These are phyloP conservation scores for Acanthosepion esculentum DNA, from an alignment of 2,888 invertebrate species.

Conservation along the genomic window DNA sequence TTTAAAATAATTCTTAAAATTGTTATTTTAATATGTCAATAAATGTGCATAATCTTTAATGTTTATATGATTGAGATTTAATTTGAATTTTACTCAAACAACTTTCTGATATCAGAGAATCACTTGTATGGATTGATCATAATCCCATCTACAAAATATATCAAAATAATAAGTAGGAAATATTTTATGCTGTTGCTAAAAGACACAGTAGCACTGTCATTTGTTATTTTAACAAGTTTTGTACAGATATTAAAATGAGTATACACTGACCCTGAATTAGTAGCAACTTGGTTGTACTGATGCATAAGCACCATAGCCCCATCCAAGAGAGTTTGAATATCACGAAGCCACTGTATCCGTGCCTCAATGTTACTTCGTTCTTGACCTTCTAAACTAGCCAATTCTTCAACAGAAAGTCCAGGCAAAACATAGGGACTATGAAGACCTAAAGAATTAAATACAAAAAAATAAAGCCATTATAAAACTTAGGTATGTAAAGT, in stretches of 20 bases:
- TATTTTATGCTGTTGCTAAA: too few species aligned
- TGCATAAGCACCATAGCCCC: constrained; percentile 95
- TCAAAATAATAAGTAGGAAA: too few species aligned
- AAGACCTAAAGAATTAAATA: constrained; percentile 56
- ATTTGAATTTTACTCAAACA: too few species aligned
- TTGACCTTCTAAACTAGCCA: constrained; percentile 90
- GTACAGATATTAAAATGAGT: neutral
- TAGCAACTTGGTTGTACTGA: constrained; percentile 81
- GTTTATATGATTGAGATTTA: too few species aligned
- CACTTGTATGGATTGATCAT: too few species aligned
- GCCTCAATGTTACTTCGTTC: constrained; percentile 92
- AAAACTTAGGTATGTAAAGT: neutral
- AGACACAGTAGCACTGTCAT: too few species aligned
- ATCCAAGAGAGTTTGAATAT: constrained; percentile 92
- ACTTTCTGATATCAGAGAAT: too few species aligned
- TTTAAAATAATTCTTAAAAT: too few species aligned
- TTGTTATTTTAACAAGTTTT: too few species aligned
- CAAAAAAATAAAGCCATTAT: neutral
- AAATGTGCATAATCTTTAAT: too few species aligned
- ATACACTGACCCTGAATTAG: constrained; percentile 61
- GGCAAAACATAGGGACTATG: constrained; percentile 78
- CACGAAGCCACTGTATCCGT: constrained; percentile 87
- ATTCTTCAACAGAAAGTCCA: constrained; percentile 86
- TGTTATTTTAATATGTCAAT: too few species aligned
- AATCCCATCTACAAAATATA: too few species aligned